Conservation (phyloP, 23 tunicate genomes). For the Halocynthia roretzi region DNA sequence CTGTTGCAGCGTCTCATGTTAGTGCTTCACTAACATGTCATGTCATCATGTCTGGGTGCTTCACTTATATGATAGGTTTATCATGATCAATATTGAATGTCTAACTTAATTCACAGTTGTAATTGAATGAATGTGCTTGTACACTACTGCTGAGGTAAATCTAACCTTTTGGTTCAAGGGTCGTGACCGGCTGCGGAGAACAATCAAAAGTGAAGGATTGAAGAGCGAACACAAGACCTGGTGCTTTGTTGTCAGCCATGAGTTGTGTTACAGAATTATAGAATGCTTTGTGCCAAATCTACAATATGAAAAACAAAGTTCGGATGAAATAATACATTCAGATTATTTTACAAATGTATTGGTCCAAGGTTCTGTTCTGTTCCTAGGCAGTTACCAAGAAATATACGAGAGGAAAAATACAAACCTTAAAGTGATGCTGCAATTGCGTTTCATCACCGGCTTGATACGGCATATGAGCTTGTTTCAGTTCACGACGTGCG, state of each 20-base stretch:
- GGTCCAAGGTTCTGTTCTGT: too few relatives aligned
- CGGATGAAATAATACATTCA: too few relatives aligned
- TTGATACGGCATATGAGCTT: slow-evolving; percentile 58
- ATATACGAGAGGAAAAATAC: neutral
- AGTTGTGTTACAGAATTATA: slow-evolving; percentile 25
- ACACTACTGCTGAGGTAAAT: too few relatives aligned
- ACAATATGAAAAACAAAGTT: neutral
- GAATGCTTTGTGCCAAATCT: slow-evolving; percentile 48
- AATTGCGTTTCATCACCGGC: slow-evolving; percentile 17
- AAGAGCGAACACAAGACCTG: slow-evolving; percentile 35
- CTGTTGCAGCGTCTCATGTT: too few relatives aligned
- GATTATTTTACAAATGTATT: too few relatives aligned
- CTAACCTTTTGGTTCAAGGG: slow-evolving; percentile 18
- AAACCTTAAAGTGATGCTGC: slow-evolving; percentile 31
- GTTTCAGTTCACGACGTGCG: slow-evolving; percentile 29
- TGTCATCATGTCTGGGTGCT: too few relatives aligned
- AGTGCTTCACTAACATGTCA: too few relatives aligned
- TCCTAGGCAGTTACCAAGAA: neutral
- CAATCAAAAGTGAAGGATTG: slow-evolving; percentile 40
- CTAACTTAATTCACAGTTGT: too few relatives aligned
- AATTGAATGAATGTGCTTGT: too few relatives aligned
- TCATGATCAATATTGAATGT: too few relatives aligned
- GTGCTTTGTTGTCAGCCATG: slow-evolving; percentile 29
- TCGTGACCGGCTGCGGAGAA: slow-evolving; percentile 1
- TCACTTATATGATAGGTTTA: too few relatives aligned